phyloP scores from a whole-genome alignment of 2,797 vertebrate genomes.

The Dryobates pubescens region DNA sequence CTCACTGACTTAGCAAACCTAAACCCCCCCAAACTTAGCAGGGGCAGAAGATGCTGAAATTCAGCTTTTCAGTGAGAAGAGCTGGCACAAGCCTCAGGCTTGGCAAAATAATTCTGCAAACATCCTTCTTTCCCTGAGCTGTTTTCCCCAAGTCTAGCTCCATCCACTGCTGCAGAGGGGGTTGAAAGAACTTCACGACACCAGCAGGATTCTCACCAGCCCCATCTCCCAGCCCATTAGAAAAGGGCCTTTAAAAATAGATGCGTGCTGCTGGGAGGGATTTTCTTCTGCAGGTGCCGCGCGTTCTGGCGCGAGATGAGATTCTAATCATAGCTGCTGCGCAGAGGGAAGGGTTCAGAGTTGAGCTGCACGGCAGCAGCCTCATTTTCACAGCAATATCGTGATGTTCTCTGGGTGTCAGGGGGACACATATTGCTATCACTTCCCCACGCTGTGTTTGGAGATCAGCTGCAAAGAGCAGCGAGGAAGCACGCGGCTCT shows the following conservation, averaged over 20 bases:
- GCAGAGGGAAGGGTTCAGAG: conserved; percentile 53
- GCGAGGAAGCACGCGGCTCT: not conserved
- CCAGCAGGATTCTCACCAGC: conserved; percentile 28
- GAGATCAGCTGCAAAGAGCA: not conserved
- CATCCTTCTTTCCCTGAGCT: not conserved
- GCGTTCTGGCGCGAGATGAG: conserved; percentile 7
- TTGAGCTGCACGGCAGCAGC: not conserved
- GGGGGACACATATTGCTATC: conserved; percentile 50
- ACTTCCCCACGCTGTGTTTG: not conserved
- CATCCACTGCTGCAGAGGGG: not conserved
- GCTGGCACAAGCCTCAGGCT: not conserved
- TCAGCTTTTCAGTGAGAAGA: not conserved
- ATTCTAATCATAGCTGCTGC: conserved; percentile 65
- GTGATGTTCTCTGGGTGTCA: conserved; percentile 33
- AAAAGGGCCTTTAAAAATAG: conserved; percentile 57
- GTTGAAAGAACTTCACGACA: not conserved
- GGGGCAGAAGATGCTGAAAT: not conserved
- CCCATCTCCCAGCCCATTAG: not conserved
- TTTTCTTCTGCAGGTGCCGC: conserved; percentile 56
- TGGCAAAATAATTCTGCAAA: not conserved
- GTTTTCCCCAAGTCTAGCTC: not conserved
- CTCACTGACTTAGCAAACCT: not conserved
- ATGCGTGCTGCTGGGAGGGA: conserved; percentile 38
- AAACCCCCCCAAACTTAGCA: not conserved
- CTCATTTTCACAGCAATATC: conserved; percentile 61